phyloP scores from a whole-genome alignment of 2,888 invertebrate species.

The Euplexia lucipara region DNA sequence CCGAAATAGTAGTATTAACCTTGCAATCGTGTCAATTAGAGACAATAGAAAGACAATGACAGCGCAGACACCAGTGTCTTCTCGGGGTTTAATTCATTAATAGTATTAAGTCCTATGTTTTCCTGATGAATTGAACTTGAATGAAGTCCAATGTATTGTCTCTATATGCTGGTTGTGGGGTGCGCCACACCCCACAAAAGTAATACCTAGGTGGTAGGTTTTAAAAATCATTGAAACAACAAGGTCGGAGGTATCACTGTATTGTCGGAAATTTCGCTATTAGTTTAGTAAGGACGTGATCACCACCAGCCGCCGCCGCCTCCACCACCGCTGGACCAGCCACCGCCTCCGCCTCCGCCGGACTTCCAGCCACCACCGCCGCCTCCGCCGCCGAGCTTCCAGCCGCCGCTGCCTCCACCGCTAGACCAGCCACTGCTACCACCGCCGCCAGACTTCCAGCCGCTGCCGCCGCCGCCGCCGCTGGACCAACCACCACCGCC shows the following conservation, averaged over 20 bases:
- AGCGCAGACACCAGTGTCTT: no score
- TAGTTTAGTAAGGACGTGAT: constrained; percentile 60
- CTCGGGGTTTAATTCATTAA: no score
- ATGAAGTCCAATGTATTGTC: no score
- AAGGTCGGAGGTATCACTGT: constrained; percentile 78
- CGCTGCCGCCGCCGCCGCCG: constrained; percentile 60
- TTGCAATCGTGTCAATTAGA: no score
- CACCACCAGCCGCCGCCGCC: constrained; percentile 81
- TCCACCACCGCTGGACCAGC: constrained; percentile 66
- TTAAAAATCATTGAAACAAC: constrained; percentile 53
- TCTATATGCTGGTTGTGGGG: no score
- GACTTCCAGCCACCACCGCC: constrained; percentile 66
- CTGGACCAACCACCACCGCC: constrained; percentile 58
- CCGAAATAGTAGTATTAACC: no score
- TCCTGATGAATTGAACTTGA: no score
- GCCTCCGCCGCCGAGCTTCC: constrained; percentile 69
- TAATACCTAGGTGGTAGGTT: background rate
- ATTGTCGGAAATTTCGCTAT: constrained; percentile 77
- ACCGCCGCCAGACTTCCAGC: constrained; percentile 68
- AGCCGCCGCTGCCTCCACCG: constrained; percentile 70
- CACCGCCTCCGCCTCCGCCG: constrained; percentile 51
- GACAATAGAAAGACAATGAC: no score
- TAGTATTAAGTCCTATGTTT: no score
- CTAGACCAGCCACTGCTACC: constrained; percentile 63
- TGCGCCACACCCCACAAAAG: no score